Evolutionary conservation across 92 coral and sea anemone species (phyloP), one percentile per base, ranked within the genome.

Genomic region (Porites divaricata): DNA sequence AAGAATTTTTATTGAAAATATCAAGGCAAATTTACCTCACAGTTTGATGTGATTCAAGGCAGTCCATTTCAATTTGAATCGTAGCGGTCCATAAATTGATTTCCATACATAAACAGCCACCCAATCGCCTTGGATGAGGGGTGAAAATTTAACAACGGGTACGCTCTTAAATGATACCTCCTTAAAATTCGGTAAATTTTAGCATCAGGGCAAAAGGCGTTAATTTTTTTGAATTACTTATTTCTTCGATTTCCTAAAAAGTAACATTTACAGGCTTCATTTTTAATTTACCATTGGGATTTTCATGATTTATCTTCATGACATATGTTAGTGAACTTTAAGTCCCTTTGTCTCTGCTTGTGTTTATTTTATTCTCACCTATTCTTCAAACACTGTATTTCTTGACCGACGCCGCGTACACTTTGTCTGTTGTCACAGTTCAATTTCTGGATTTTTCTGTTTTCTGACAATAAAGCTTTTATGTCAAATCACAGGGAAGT

Each of bases 381-480:
- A 72, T 82, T 82, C 79, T 82, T 62, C 63, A 82, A 61, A 82
- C 86, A 82, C 48, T 82, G 70, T 71, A 82, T 63, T 70, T 22
- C 70, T 63, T 19, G 16, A 82, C 86, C 86, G 50, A 79, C 79
- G 49, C 59, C 59, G 59, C 16, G 16, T 11, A 12, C 12, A 54
- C 59, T 54, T 54, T 54, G 59, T 54, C 59, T 54, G 10, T 54
- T 54, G 59, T 54, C 10, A 54, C 59, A 54, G 16, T 54, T 54
- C 12, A 35, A 35, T 35, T 35, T 35, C 45, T 35, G 45, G 7
- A 0, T 35, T 15, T 54, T 11, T 54, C 16, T 54, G 4, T 11
- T 54, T 54, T 54, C 10, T 54, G 59, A 54, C 59, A 54, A 54
- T 1, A 15, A 12, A 54, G 59, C 59, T 54, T 54, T 54, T 54